Evolutionary conservation across 37 sponge, comb jelly and placozoan genomes (phyloP).

Genomic region (Aphrocallistes beatrix): DNA sequence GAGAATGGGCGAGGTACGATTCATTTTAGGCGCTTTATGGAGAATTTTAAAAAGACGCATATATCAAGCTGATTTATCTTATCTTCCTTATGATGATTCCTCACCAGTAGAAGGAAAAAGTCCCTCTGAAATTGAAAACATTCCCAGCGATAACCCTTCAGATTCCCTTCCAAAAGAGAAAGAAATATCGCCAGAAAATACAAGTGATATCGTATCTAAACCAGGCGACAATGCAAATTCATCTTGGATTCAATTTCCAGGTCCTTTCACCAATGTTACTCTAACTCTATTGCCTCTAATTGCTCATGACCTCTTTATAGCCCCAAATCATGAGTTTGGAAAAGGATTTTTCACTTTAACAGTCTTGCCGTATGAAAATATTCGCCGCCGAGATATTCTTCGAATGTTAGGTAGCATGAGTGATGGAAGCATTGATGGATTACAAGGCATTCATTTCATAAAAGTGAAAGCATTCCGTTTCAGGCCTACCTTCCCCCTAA

Average conservation of each 20-base stretch:
- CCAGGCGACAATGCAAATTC: not conserved
- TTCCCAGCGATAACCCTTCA: not conserved
- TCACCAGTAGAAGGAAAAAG: not conserved
- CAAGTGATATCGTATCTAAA: not conserved
- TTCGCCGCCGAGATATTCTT: not conserved
- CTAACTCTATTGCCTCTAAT: not conserved
- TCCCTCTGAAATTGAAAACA: not conserved
- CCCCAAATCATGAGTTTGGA: not conserved
- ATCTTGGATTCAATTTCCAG: not conserved
- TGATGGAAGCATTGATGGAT: not conserved
- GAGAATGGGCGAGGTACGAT: not conserved
- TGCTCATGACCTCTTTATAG: not conserved
- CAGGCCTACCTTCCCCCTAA: not conserved
- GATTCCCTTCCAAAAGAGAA: not conserved
- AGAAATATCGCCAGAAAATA: not conserved
- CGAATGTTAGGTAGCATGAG: not conserved
- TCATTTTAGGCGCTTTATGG: not conserved
- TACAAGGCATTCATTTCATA: not conserved
- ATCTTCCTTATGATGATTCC: not conserved
- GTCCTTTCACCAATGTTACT: not conserved
- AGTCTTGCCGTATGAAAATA: not conserved
- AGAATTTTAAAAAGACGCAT: not conserved
- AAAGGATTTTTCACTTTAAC: not conserved
- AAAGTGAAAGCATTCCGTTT: constrained; percentile 2
- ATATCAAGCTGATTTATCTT: not conserved